Conservation (phyloP, 2,113 vertebrate genomes). For the Propithecus coquereli region DNA sequence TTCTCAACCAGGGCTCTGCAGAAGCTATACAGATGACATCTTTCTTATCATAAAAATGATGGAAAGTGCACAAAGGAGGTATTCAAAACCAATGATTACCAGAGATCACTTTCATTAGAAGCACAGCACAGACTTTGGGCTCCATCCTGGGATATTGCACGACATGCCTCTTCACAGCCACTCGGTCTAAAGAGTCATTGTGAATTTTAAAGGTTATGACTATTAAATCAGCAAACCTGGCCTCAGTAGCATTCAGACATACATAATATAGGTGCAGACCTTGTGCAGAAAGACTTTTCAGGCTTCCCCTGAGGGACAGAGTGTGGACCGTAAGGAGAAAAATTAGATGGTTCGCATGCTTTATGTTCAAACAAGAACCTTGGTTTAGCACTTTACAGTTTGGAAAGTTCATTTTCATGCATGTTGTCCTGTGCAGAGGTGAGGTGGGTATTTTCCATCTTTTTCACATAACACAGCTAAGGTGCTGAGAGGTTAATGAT, state of each 20-base stretch:
- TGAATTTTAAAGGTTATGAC: conserved; percentile 17
- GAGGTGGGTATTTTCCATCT: not conserved
- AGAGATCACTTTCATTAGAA: conserved; percentile 65
- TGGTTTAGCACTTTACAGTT: not conserved
- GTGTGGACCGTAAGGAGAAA: not conserved
- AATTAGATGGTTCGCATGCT: not conserved
- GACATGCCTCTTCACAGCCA: not conserved
- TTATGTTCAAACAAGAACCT: not conserved
- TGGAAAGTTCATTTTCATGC: not conserved
- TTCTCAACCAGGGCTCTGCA: conserved; percentile 66
- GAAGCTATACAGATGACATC: conserved; percentile 60
- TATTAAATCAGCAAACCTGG: not conserved
- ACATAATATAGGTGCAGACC: not conserved
- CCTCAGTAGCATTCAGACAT: not conserved
- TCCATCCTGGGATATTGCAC: not conserved
- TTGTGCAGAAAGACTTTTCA: not conserved
- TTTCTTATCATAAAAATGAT: conserved; percentile 78
- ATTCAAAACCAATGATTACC: conserved; percentile 67
- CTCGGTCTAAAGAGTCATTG: not conserved
- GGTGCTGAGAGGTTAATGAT: not conserved
- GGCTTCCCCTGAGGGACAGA: not conserved
- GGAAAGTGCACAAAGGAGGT: conserved; percentile 38
- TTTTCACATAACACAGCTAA: not conserved
- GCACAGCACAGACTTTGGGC: not conserved
- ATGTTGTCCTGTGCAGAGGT: not conserved